Conservation (phyloP, 2,113 vertebrate species). For the Ophiodon elongatus region DNA sequence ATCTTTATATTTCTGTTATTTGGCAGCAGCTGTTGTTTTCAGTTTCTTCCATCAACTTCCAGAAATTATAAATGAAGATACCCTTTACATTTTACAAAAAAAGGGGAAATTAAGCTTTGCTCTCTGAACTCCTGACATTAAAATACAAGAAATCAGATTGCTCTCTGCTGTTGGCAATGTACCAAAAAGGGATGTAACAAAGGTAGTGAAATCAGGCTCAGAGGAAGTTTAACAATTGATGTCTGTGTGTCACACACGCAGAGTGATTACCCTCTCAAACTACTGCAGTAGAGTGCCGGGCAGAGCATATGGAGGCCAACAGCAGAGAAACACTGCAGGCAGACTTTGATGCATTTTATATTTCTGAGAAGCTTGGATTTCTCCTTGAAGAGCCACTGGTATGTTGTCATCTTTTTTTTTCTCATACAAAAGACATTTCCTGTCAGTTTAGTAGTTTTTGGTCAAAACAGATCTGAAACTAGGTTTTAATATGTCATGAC, state of each 20-base stretch:
- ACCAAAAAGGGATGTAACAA: conserved; percentile 51
- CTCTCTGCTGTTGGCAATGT: conserved; percentile 12
- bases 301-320: conserved; percentile 51
- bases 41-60: not conserved
- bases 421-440: not conserved
- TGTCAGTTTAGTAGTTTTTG: not conserved
- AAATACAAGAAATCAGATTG: conserved; percentile 35
- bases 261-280: conserved; percentile 4
- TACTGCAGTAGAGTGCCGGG: not conserved
- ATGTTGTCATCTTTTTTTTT: conserved; percentile 33
- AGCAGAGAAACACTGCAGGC: conserved; percentile 54
- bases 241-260: conserved; percentile 4
- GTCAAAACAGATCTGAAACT: not conserved
- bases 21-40: conserved; percentile 2
- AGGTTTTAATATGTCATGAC: not conserved
- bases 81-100: not conserved
- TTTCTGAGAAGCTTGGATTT: conserved; percentile 73
- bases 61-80: not conserved
- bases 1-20: not conserved
- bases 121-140: conserved; percentile 15
- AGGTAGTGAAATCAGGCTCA: conserved; percentile 14
- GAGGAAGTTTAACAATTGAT: conserved; percentile 5
- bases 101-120: not conserved
- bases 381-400: conserved; percentile 73
- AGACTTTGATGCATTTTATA: conserved; percentile 62